A percentile compares a stretch with the other conserved stretches of the same genome.
These are phyloP conservation scores for Drosophila niveifrons DNA, from an alignment of 2,888 invertebrate species.

Conservation along the genomic window DNA sequence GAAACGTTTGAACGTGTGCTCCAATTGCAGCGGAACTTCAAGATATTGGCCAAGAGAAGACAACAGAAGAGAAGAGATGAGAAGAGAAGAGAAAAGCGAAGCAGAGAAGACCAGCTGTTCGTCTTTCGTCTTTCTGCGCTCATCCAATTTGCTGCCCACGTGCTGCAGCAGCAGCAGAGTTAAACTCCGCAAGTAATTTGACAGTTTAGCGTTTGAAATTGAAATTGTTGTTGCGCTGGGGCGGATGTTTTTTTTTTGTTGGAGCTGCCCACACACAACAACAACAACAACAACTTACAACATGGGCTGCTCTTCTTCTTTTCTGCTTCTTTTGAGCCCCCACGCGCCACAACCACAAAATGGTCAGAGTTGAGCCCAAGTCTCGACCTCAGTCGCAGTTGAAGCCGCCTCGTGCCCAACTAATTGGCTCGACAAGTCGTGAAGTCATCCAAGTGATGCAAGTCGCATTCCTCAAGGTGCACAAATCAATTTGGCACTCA, in stretches of 20 bases:
- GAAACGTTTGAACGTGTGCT: constrained; percentile 55
- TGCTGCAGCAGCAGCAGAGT: constrained; percentile 10
- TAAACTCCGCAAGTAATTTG: constrained; percentile 55
- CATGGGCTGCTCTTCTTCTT: not conserved
- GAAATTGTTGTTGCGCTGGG: constrained; percentile 32
- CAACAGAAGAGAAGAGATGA: constrained; percentile 43
- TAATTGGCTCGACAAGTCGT: constrained; percentile 4
- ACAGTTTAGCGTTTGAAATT: constrained; percentile 58
- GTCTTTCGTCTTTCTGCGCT: constrained; percentile 7
- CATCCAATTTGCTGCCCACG: constrained; percentile 45
- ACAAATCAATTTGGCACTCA: constrained; percentile 58
- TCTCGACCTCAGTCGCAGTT: constrained; percentile 1
- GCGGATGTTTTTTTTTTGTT: constrained; percentile 28
- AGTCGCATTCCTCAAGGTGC: constrained; percentile 46
- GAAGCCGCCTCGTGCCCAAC: not conserved
- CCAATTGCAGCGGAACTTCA: constrained; percentile 18
- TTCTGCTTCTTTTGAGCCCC: not conserved
- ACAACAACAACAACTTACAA: too few relatives aligned
- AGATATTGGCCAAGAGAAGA: not conserved
- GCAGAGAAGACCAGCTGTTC: constrained; percentile 54
- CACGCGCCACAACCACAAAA: not conserved
- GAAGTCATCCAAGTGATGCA: not conserved
- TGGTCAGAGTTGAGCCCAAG: not conserved
- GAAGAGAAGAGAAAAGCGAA: constrained; percentile 28
- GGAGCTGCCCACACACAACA: constrained; percentile 42